A percentile compares a stretch with the other conserved stretches of the same genome.
phyloP scores from a whole-genome alignment of 1,140 invertebrate species.

The Megalopta genalis region DNA sequence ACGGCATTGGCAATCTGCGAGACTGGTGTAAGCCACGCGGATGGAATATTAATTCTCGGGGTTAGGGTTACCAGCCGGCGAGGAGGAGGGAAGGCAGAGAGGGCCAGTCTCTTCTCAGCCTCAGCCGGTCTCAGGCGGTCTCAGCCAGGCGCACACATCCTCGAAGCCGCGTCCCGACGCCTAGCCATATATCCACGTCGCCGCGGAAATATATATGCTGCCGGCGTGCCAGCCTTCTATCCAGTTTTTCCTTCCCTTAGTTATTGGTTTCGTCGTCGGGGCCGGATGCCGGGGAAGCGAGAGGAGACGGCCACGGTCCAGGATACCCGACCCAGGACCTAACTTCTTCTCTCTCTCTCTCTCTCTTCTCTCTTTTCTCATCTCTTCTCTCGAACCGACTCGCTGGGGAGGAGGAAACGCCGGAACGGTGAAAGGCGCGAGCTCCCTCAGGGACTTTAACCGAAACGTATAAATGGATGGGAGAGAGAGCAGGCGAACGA shows the following conservation, averaged over 20 bases:
- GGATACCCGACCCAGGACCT: constrained; percentile 27
- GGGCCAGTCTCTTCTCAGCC: neutral
- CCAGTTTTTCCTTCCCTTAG: constrained; percentile 65
- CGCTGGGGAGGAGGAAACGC: constrained; percentile 10
- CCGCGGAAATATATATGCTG: constrained; percentile 52
- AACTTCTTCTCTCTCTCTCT: no score
- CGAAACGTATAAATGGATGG: constrained; percentile 53
- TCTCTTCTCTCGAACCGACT: no score
- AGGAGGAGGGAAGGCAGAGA: no score
- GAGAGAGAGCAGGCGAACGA: neutral
- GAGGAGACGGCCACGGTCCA: constrained; percentile 47
- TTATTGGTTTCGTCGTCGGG: constrained; percentile 74
- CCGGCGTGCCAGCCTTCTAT: constrained; percentile 41
- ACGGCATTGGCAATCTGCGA: constrained; percentile 68
- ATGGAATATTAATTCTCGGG: constrained; percentile 76
- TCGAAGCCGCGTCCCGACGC: neutral
- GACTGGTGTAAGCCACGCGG: constrained; percentile 53
- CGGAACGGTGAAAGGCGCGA: constrained; percentile 23
- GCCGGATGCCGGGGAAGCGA: constrained; percentile 31
- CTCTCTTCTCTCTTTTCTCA: no score
- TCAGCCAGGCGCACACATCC: neutral
- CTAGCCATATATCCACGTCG: constrained; percentile 46
- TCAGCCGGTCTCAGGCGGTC: no score
- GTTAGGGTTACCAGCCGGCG: constrained; percentile 65
- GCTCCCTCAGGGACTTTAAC: constrained; percentile 49